phyloP scores from a whole-genome alignment of 1,140 invertebrate genomes.

The Zaprionus capensis region DNA sequence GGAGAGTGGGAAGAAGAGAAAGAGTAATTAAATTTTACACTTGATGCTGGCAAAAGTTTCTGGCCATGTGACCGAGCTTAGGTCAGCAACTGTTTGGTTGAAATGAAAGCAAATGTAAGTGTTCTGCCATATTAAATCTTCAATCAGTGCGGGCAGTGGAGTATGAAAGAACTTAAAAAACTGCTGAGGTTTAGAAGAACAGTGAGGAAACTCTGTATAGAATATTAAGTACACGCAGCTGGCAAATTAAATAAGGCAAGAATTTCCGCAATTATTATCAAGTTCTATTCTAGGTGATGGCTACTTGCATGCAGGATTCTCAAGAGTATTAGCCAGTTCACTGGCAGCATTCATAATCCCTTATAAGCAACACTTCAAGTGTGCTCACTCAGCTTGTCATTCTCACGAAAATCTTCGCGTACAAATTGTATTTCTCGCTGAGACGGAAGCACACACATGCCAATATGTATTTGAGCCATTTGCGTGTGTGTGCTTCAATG shows the following conservation, averaged over 20 bases:
- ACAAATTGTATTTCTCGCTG: neutral
- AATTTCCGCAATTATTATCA: neutral
- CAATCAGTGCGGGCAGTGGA: too few relatives aligned
- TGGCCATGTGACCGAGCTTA: neutral
- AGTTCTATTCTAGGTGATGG: neutral
- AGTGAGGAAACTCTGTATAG: neutral
- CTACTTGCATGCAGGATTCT: neutral
- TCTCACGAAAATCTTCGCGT: neutral
- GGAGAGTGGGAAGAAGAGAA: neutral
- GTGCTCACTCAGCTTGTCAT: neutral
- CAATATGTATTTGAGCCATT: slow-evolving; percentile 39
- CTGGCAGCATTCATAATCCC: neutral
- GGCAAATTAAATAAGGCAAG: neutral
- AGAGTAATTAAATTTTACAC: slow-evolving; percentile 1
- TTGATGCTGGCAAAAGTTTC: slow-evolving; percentile 2
- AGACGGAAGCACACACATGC: neutral
- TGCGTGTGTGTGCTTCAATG: slow-evolving; percentile 49
- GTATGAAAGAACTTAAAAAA: neutral
- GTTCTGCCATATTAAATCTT: too few relatives aligned
- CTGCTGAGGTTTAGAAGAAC: neutral
- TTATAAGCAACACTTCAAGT: neutral
- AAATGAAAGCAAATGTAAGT: neutral
- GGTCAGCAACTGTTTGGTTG: neutral
- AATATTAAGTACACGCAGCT: neutral
- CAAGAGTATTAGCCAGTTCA: neutral